A percentile compares a stretch with the other conserved stretches of the same genome.
phyloP scores from a whole-genome alignment of 2,888 invertebrate genomes.

The Rosalia funebris region DNA sequence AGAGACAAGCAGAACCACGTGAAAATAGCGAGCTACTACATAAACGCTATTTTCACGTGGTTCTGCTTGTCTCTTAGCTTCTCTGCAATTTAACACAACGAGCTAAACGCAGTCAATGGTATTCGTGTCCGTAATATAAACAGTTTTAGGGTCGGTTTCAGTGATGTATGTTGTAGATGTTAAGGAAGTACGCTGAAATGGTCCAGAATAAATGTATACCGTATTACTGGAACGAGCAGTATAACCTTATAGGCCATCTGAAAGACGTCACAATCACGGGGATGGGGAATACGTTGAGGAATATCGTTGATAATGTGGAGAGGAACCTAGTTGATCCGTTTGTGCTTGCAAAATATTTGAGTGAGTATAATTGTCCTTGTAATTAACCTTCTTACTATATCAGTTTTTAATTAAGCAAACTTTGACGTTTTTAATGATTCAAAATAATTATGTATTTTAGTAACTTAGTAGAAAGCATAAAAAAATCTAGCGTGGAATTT shows the following conservation, averaged over 20 bases:
- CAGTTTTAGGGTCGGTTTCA: constrained; percentile 58
- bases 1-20: constrained; percentile 58
- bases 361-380: constrained; percentile 50
- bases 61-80: constrained; percentile 60
- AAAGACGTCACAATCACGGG: constrained; percentile 56
- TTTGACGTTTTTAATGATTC: neutral
- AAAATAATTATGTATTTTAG: neutral
- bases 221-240: constrained; percentile 61
- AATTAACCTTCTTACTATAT: neutral
- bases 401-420: neutral
- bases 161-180: constrained; percentile 60
- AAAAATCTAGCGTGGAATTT: neutral
- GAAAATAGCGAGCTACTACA: constrained; percentile 63
- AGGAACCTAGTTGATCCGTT: constrained; percentile 48
- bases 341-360: constrained; percentile 51
- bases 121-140: constrained; percentile 50
- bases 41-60: constrained; percentile 64
- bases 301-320: constrained; percentile 62
- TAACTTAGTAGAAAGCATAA: neutral
- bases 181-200: constrained; percentile 52
- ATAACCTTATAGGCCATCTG: constrained; percentile 58
- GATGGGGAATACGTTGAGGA: constrained; percentile 61
- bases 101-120: constrained; percentile 11
- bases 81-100: constrained; percentile 60
- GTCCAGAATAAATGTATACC: constrained; percentile 49